Base-by-base conservation (phyloP, 1,140 invertebrate species). In the Mylabris phalerata region DNA sequence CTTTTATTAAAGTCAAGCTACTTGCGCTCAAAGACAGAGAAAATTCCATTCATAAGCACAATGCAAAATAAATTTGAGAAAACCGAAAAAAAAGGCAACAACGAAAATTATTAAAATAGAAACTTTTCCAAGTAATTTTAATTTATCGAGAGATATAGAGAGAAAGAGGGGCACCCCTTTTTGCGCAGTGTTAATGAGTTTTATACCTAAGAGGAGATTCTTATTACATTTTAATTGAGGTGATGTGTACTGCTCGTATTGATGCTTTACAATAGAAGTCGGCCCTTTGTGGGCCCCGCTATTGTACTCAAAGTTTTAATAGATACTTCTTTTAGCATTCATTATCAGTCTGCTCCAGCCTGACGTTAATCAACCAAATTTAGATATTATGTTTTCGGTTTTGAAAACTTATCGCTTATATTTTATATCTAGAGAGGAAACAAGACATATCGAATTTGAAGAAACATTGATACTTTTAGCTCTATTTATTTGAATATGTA, bases 161-260 rank as follows among this genome's bases (percentile, higher is more conserved):
- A 32, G 32, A 32, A 7, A 32, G 7, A 32, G 32, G 32, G 32
- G 32, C 32, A 55, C 61, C 62, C 66, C 61, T 62, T 68, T 66
- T 69, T 60, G 66, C 65, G 51, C 61, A 60, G 67, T 71, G 67
- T 71, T 71, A 71, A 71, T 71, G 69, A 71, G 69, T 71, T 70
- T 69, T 61, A 60, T 69, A 70, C 64, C 63, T 63, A 64, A 64
- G 64, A 63, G 55, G 60, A 66, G 67, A 68, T 70, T 72, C 68
- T 71, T 71, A 71, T 71, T 72, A 72, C 69, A 64, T 73, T 71
- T 73, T 73, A 73, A 73, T 73, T 73, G 71, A 73, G 68, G 64
- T 68, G 68, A 71, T 67, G 69, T 70, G 69, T 71, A 69, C 65
- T 64, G 63, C 55, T 61, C 59, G 63, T 69, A 71, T 71, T 69